phyloP scores from a whole-genome alignment of 2,888 invertebrate genomes.

The Dryadula phaetusa region DNA sequence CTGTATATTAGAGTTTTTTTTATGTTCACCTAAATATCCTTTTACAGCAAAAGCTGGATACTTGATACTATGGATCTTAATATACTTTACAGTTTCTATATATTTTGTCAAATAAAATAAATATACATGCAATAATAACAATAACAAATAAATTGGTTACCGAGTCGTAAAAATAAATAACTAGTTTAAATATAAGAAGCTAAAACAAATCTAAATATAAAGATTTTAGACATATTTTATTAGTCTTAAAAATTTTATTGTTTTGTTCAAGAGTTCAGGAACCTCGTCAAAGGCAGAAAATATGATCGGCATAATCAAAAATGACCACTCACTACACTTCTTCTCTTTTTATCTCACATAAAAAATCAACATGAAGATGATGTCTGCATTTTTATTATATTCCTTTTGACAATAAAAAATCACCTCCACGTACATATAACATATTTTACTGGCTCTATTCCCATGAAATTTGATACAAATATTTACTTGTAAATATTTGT shows the following conservation, averaged over 20 bases:
- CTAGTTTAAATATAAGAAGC: conserved; percentile 21
- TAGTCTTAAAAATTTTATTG: conserved; percentile 17
- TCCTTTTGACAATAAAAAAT: conserved; percentile 24
- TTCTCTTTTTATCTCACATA: conserved; percentile 22
- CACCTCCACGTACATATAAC: conserved; percentile 17
- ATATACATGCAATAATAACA: neutral
- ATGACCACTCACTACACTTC: conserved; percentile 23
- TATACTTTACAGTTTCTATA: neutral
- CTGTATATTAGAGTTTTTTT: too few relatives aligned
- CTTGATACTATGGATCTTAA: neutral
- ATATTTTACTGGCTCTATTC: conserved; percentile 26
- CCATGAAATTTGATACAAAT: conserved; percentile 29
- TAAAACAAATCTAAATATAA: conserved; percentile 15
- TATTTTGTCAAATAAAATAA: conserved; percentile 1
- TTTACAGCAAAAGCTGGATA: neutral
- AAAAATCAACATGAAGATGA: conserved; percentile 32
- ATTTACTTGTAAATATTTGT: conserved; percentile 13
- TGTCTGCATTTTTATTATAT: conserved; percentile 29
- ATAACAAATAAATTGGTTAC: neutral
- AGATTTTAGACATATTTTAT: conserved; percentile 14
- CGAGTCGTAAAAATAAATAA: neutral
- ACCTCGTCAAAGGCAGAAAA: conserved; percentile 10
- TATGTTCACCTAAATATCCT: too few relatives aligned
- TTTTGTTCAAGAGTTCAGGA: conserved; percentile 16
- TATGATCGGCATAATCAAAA: conserved; percentile 16